These are phyloP conservation scores for Bradypus variegatus DNA, from an alignment of 2,797 vertebrate species.

Conservation along the genomic window DNA sequence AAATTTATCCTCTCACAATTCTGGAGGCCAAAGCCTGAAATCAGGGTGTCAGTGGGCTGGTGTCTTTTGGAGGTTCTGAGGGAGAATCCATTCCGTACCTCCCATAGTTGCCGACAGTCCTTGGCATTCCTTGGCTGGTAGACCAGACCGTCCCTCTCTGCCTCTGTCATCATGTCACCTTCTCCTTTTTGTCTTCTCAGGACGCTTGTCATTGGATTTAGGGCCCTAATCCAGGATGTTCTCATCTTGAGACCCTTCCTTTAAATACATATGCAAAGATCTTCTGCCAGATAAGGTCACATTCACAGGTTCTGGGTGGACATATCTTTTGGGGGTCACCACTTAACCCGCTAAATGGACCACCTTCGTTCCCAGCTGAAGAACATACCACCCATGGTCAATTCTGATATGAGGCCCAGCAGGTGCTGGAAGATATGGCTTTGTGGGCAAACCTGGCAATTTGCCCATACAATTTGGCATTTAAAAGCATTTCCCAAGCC, in stretches of 20 bases:
- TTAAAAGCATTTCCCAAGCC: background rate
- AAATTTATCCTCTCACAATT: background rate
- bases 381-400: background rate
- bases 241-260: background rate
- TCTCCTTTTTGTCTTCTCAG: background rate
- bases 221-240: background rate
- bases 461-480: background rate
- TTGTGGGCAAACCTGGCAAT: background rate
- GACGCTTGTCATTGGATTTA: background rate
- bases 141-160: background rate
- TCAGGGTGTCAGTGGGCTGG: background rate
- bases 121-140: background rate
- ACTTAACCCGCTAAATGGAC: background rate
- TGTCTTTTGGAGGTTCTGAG: background rate
- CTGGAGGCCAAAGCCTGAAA: background rate
- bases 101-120: background rate
- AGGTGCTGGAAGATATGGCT: background rate
- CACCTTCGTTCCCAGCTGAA: background rate
- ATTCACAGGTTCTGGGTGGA: background rate
- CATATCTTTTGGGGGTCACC: background rate
- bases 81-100: background rate
- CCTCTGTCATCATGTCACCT: background rate
- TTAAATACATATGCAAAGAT: background rate
- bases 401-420: background rate
- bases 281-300: background rate